A percentile compares a stretch with the other conserved stretches of the same genome.
Evolutionary conservation across 2,797 vertebrate genomes (phyloP).

Genomic region (Esox masquinongy): DNA sequence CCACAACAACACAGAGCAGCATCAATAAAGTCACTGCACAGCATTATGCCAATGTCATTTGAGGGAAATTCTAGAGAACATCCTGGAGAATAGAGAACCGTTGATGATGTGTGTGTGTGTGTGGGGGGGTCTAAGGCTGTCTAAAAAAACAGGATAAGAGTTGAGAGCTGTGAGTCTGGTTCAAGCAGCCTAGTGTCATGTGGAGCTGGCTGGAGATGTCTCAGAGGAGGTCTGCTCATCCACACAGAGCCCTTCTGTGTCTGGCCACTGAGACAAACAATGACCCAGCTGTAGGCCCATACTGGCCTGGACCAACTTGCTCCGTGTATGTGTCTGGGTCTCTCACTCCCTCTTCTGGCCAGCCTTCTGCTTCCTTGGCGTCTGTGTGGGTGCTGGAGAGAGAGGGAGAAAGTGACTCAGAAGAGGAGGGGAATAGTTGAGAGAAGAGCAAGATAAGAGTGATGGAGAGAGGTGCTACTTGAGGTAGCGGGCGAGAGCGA

Average conservation of each 20-base stretch:
- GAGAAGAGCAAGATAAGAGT: not conserved
- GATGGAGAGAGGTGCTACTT: not conserved
- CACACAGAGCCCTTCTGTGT: constrained; percentile 68
- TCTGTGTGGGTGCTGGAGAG: constrained; percentile 6
- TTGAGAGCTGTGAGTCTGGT: not conserved
- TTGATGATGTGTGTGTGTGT: not conserved
- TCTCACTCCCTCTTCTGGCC: constrained; percentile 72
- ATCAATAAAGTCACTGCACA: constrained; percentile 14
- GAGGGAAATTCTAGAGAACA: no score
- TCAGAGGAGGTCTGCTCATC: constrained; percentile 57
- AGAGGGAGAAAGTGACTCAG: constrained; percentile 11
- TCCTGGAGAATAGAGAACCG: not conserved
- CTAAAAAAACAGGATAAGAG: not conserved
- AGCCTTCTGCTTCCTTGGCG: constrained; percentile 29
- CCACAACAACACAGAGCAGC: not conserved
- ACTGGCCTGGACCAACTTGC: constrained; percentile 30
- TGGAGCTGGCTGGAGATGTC: constrained; percentile 73
- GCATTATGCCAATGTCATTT: constrained; percentile 2
- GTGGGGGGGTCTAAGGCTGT: not conserved
- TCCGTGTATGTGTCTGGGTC: constrained; percentile 33
- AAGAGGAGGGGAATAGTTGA: constrained; percentile 32
- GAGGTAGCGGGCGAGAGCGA: constrained; percentile 5
- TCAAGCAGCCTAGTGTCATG: constrained; percentile 56
- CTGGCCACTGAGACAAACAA: constrained; percentile 67
- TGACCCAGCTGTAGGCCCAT: constrained; percentile 61